A percentile compares a stretch with the other conserved stretches of the same genome.
Conservation (phyloP, 2,888 invertebrate species). For the Cephus spinipes region DNA sequence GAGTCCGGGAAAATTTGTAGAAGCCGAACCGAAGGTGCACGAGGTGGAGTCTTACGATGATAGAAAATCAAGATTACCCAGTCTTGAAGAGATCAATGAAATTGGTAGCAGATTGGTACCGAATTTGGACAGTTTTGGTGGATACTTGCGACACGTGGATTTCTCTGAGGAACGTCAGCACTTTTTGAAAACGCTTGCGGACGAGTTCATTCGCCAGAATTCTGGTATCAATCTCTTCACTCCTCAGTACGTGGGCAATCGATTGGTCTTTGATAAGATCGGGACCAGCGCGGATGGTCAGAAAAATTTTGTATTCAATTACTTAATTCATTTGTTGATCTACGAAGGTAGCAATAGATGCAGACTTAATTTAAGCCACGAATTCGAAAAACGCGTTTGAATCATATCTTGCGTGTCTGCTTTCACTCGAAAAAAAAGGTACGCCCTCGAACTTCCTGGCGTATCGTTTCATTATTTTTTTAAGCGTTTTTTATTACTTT, state of each 20-base stretch:
- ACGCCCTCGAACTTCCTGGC: not conserved
- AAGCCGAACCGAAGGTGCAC: slow-evolving; percentile 6
- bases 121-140: slow-evolving; percentile 39
- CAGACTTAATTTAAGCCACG: slow-evolving; percentile 29
- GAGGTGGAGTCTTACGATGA: slow-evolving; percentile 5
- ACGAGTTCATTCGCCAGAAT: slow-evolving; percentile 27
- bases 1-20: slow-evolving; percentile 2
- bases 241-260: slow-evolving; percentile 35
- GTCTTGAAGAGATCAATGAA: slow-evolving; percentile 39
- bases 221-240: slow-evolving; percentile 14
- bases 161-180: slow-evolving; percentile 38
- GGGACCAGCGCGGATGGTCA: not conserved
- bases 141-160: slow-evolving; percentile 36
- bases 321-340: slow-evolving; percentile 71
- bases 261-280: slow-evolving; percentile 31
- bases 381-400: slow-evolving; percentile 27
- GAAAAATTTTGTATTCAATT: slow-evolving; percentile 42
- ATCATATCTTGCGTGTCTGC: not conserved
- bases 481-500: not conserved
- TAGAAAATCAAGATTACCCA: slow-evolving; percentile 31
- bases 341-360: slow-evolving; percentile 64
- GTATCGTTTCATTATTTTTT: not conserved
- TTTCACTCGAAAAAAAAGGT: not conserved
- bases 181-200: slow-evolving; percentile 40
- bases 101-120: slow-evolving; percentile 35